Evolutionary conservation across 2,113 vertebrate species (phyloP), one percentile per base, ranked within the genome.

Genomic region (Regulus satrapa): DNA sequence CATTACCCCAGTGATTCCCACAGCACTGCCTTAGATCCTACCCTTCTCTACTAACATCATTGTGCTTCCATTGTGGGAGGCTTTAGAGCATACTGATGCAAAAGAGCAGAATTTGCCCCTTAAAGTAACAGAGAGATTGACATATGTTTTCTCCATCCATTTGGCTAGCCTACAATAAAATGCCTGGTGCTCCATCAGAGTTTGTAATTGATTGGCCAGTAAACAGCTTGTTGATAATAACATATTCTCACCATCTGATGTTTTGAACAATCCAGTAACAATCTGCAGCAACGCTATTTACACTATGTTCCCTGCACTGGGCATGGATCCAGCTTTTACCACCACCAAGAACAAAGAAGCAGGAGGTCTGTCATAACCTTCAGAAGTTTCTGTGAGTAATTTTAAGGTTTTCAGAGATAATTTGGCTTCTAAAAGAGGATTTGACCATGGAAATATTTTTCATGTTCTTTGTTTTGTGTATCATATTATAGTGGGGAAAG

Each of bases 181-280:
- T 93, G 77, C 83, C 74, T 94, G 82, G 81, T 94, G 92, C 92
- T 91, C 79, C 84, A 95, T 93, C 76, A 93, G 69, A 94, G 77
- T 89, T 46, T 82, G 34, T 95, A 80, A 96, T 56, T 92, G 69
- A 97, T 96, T 56, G 78, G 56, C 89, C 82, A 94, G 72, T 92
- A 94, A 96, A 96, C 63, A 95, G 56, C 85, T 83, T 97, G 81
- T 83, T 94, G 48, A 91, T 96, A 73, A 92, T 96, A 97, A 84
- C 74, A 96, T 95, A 97, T 95, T 96, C 92, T 68, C 83, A 2
- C 74, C 79, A 96, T 95, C 72, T 97, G 79, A 93, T 96, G 90
- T 95, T 97, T 95, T 97, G 88, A 95, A 56, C 74, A 77, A 92
- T 59, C 80, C 54, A 88, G 45, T 79, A 78, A 77, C 88, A 96